Base-by-base conservation (phyloP, 1,140 invertebrate genomes). In the Aphelenchoides avenae region DNA sequence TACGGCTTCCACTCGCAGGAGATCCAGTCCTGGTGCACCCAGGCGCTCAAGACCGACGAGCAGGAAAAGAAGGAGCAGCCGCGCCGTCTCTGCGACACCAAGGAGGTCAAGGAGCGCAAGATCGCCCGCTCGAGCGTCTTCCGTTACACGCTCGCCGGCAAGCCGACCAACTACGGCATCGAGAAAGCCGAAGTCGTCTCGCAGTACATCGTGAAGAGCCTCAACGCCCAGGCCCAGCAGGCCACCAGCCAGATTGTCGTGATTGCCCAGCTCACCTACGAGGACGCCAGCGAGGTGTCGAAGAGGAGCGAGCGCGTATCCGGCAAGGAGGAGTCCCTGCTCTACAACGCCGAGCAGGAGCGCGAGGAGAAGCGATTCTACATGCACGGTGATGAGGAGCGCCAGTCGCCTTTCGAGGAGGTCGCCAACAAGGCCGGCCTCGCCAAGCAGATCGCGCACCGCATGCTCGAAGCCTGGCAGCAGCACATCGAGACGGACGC, bases 351-450 rank as follows among this genome's bases (percentile, higher is more conserved):
- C 11, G 58, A 60, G 27, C 43, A 34, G 5, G 57, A 60, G 26
- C 61, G 47, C 52, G 20, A 34, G 24, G 42, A 15, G 44, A 15
- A 5, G 52, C 15, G 33, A 26, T 20, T 37, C 15, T 24, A n/a
- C n/a, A n/a, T n/a, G n/a, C n/a, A n/a, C n/a, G n/a, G n/a, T n/a
- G n/a, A n/a, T n/a, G n/a, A n/a, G n/a, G n/a, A n/a, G n/a, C n/a
- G n/a, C n/a, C n/a, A n/a, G n/a, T 65, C 61, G 18, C 60, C 60
- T n/a, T 62, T 33, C 20, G 15, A n/a, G 7, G 13, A 60, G 40
- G 61, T 66, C 18, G n/a, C n/a, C n/a, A 29, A 64, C 22, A 66
- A 66, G 34, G 51, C 53, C 24, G 36, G 52, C 15, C 49, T 62
- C 29, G 36, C 59, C 18, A 5, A 26, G 27, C 36, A 65, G n/a